Conservation (phyloP, 2,888 invertebrate genomes). For the Diogma glabrata region DNA sequence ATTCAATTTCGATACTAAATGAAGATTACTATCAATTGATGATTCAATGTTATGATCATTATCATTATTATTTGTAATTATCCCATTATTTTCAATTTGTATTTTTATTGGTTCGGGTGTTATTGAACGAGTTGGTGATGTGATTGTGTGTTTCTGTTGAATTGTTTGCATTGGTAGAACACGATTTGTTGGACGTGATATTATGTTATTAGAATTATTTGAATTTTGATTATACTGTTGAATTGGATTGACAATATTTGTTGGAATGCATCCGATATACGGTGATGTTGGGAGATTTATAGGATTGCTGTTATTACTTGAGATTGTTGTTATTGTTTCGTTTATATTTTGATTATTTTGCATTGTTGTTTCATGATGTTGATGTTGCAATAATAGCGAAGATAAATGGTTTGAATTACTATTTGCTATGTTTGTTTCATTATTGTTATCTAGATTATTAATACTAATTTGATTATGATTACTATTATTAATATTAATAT, state of each 20-base stretch:
- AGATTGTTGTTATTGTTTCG: constrained; percentile 12
- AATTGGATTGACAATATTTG: constrained; percentile 60
- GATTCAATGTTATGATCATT: neutral
- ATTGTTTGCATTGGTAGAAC: constrained; percentile 67
- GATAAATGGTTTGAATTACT: too few relatives aligned
- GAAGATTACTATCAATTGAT: neutral
- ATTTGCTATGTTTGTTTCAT: neutral
- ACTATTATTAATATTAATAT: constrained; percentile 8
- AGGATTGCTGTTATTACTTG: neutral
- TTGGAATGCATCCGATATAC: constrained; percentile 43
- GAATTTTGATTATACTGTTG: constrained; percentile 31
- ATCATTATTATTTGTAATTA: neutral
- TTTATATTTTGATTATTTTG: neutral
- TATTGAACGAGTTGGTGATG: neutral
- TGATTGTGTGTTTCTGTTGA: constrained; percentile 30
- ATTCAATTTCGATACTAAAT: neutral
- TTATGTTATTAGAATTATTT: constrained; percentile 21
- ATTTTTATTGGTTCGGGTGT: constrained; percentile 18
- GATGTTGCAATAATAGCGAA: too few relatives aligned
- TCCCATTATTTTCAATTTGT: neutral
- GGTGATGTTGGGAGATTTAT: constrained; percentile 7
- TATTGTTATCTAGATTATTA: constrained; percentile 8
- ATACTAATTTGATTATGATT: constrained; percentile 8
- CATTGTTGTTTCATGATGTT: constrained; percentile 21
- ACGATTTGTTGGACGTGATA: constrained; percentile 59